phyloP scores from a whole-genome alignment of 1,140 invertebrate genomes.

The Conopomorpha cramerella region DNA sequence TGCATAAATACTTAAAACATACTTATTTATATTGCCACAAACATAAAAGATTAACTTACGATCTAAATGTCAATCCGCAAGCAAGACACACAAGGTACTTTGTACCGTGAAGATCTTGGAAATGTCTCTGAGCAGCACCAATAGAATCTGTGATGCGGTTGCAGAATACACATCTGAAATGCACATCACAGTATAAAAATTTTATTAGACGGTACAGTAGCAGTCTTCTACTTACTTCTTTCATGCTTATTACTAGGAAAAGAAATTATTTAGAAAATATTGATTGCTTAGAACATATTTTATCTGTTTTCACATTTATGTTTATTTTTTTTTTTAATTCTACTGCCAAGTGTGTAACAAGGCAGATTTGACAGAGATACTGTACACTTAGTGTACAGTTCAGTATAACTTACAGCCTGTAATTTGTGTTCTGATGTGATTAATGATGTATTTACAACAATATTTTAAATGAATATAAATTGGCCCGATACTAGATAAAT shows the following conservation, averaged over 20 bases:
- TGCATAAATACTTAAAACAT: background rate
- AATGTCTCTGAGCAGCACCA: conserved; percentile 25
- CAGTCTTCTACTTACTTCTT: background rate
- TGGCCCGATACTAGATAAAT: background rate
- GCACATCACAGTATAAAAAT: background rate
- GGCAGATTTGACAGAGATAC: too few relatives aligned
- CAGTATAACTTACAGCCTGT: background rate
- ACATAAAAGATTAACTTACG: conserved; percentile 11
- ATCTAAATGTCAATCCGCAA: conserved; percentile 38
- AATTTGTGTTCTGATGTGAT: too few relatives aligned
- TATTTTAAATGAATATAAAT: background rate
- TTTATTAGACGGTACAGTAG: background rate
- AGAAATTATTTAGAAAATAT: background rate
- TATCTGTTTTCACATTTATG: background rate
- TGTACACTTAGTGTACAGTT: too few relatives aligned
- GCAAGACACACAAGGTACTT: conserved; percentile 36
- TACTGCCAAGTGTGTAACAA: too few relatives aligned
- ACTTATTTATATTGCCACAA: background rate
- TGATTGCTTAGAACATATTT: background rate
- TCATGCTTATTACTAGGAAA: background rate
- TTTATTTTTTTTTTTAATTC: background rate
- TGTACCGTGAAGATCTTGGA: conserved; percentile 38
- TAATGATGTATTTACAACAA: too few relatives aligned
- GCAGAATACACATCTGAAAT: conserved; percentile 23
- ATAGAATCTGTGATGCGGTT: conserved; percentile 12